Conservation (phyloP, 1,140 invertebrate species). For the Glossosoma conforme region DNA sequence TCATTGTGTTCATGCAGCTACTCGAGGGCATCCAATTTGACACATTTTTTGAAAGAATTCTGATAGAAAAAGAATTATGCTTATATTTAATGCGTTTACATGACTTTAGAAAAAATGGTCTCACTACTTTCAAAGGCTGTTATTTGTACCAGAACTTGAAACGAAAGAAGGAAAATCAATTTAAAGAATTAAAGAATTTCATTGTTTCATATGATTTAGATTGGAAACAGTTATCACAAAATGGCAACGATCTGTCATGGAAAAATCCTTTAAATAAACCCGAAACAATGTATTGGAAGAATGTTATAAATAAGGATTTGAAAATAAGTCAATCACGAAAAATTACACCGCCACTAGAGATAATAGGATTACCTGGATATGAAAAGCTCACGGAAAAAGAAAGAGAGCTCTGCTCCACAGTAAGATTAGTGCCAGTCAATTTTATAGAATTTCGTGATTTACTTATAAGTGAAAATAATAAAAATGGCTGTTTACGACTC, state of each 20-base stretch:
- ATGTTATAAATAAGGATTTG: slow-evolving; percentile 5
- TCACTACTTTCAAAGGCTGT: slow-evolving; percentile 62
- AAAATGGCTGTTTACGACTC: slow-evolving; percentile 64
- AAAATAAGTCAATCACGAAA: slow-evolving; percentile 33
- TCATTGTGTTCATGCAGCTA: slow-evolving; percentile 70
- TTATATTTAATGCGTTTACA: slow-evolving; percentile 60
- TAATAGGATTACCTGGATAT: slow-evolving; percentile 72
- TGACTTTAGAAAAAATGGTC: slow-evolving; percentile 66
- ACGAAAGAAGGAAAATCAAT: slow-evolving; percentile 53
- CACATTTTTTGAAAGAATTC: slow-evolving; percentile 68
- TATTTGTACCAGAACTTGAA: slow-evolving; percentile 62
- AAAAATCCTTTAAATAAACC: slow-evolving; percentile 33
- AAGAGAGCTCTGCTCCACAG: slow-evolving; percentile 67
- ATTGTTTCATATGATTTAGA: slow-evolving; percentile 43
- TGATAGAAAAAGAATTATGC: slow-evolving; percentile 63
- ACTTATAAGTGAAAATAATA: slow-evolving; percentile 70
- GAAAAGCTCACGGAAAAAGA: slow-evolving; percentile 69
- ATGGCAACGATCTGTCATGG: no score
- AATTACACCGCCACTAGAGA: slow-evolving; percentile 63
- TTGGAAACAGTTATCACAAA: no score
- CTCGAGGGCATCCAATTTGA: slow-evolving; percentile 70
- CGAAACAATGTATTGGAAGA: not conserved
- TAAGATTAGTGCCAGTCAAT: slow-evolving; percentile 68
- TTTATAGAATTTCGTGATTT: slow-evolving; percentile 74
- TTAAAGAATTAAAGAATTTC: slow-evolving; percentile 49